Evolutionary conservation across 2,888 invertebrate species (phyloP).

Genomic region (Teinopalpus imperialis): DNA sequence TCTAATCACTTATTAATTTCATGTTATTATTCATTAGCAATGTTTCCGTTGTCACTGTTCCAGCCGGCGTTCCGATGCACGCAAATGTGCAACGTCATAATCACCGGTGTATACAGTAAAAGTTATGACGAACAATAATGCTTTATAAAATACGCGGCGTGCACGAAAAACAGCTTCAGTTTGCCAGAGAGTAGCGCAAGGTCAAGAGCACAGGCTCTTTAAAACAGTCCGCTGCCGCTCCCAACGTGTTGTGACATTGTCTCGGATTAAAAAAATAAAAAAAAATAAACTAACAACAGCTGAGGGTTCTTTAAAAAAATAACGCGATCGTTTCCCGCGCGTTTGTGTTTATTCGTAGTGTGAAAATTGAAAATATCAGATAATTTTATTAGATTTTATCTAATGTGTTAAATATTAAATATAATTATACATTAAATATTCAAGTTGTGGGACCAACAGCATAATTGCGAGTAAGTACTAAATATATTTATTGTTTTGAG

Average conservation of each 20-base stretch:
- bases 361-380: too few relatives aligned
- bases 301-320: not conserved
- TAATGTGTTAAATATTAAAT: too few relatives aligned
- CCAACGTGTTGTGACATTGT: slow-evolving; percentile 57
- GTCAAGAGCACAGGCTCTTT: slow-evolving; percentile 74
- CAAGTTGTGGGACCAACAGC: slow-evolving; percentile 38
- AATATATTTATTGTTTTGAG: too few relatives aligned
- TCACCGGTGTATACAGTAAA: slow-evolving; percentile 46
- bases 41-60: too few relatives aligned
- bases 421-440: not conserved
- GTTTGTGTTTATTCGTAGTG: not conserved
- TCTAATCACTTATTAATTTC: not conserved
- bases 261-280: slow-evolving; percentile 37
- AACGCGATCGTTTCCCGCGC: slow-evolving; percentile 37
- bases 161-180: slow-evolving; percentile 73
- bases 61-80: slow-evolving; percentile 26
- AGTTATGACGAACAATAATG: slow-evolving; percentile 74
- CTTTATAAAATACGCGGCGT: slow-evolving; percentile 73
- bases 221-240: slow-evolving; percentile 59
- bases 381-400: too few relatives aligned
- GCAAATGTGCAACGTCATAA: slow-evolving; percentile 16
- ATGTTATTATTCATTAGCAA: too few relatives aligned
- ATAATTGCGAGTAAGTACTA: slow-evolving; percentile 47
- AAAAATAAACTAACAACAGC: slow-evolving; percentile 35
- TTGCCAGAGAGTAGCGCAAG: slow-evolving; percentile 64